Conservation (phyloP, 2,888 invertebrate genomes). For the Pseudococcus jackbeardsleyi region DNA sequence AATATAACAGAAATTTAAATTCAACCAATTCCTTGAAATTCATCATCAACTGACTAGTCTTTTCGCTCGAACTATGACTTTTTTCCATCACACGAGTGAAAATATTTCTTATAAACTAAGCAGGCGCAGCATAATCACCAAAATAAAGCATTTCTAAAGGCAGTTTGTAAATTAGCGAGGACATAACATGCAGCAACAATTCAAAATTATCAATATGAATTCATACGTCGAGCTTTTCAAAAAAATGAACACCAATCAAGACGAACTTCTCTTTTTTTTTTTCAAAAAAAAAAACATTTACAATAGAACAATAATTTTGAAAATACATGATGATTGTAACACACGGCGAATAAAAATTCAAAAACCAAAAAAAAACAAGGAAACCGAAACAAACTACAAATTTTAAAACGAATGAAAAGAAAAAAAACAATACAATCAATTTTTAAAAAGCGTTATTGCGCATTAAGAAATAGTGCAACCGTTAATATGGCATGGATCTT, state of each 20-base stretch:
- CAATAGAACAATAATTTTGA: constrained; percentile 3
- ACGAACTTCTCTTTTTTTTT: constrained; percentile 7
- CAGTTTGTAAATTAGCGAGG: neutral
- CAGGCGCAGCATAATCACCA: neutral
- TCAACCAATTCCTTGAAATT: neutral
- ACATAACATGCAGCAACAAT: neutral
- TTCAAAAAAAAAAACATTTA: neutral
- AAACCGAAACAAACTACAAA: constrained; percentile 22
- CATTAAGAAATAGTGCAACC: constrained; percentile 57
- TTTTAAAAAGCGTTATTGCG: constrained; percentile 19
- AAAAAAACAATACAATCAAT: constrained; percentile 8
- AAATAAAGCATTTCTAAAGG: neutral
- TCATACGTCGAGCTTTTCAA: neutral
- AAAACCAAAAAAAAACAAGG: neutral
- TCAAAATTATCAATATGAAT: neutral
- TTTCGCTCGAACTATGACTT: neutral
- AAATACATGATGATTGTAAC: neutral
- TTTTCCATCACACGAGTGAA: neutral
- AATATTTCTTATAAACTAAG: neutral
- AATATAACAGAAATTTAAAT: neutral
- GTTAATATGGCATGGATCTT: neutral
- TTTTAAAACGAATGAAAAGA: neutral
- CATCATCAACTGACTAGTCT: neutral
- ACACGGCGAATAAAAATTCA: neutral
- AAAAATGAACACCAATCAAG: neutral